Evolutionary conservation across 2,113 vertebrate species (phyloP).

Genomic region (Trematomus loennbergii): DNA sequence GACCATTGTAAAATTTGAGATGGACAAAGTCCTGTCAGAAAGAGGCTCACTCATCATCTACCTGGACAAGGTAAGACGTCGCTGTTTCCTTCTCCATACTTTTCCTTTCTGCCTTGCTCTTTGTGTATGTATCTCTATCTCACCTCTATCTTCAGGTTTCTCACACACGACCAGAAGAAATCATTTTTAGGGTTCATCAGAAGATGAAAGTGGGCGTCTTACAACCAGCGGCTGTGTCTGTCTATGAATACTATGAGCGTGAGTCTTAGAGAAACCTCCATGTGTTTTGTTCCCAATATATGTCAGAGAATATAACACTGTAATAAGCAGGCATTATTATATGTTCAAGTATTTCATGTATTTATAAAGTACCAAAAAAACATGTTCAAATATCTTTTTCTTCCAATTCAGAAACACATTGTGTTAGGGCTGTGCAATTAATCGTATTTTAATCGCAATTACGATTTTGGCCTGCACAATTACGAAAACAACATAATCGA

Average conservation of each 20-base stretch:
- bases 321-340: background rate
- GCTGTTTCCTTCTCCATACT: background rate
- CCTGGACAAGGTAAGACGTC: constrained; percentile 84
- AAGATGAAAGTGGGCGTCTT: constrained; percentile 80
- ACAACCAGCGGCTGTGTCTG: constrained; percentile 85
- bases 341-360: background rate
- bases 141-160: constrained; percentile 67
- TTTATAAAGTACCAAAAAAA: background rate
- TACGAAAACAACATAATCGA: no score
- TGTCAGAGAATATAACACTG: background rate
- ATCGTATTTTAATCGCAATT: no score
- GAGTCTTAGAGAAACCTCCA: constrained; percentile 24
- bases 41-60: constrained; percentile 90
- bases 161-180: constrained; percentile 62
- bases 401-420: constrained; percentile 72
- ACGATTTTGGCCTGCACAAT: no score
- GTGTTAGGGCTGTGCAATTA: no score
- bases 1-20: constrained; percentile 86
- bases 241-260: constrained; percentile 87
- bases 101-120: constrained; percentile 15
- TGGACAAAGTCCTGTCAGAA: constrained; percentile 73
- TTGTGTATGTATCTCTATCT: background rate
- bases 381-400: background rate
- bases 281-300: background rate
- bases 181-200: constrained; percentile 83